These are phyloP conservation scores for Drosophila greeni DNA, from an alignment of 2,888 invertebrate species.

Conservation along the genomic window DNA sequence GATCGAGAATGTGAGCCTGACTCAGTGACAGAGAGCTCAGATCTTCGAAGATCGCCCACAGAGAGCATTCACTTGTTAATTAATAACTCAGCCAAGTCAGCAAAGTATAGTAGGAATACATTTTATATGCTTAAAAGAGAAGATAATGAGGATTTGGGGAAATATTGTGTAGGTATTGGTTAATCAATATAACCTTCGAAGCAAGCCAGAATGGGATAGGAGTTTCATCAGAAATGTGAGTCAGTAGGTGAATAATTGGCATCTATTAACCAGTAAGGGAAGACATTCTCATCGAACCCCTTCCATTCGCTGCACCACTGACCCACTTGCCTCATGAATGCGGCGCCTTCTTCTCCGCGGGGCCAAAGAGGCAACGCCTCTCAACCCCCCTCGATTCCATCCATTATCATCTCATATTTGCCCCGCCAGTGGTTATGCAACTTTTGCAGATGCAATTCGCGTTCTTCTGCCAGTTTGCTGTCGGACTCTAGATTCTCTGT, in stretches of 20 bases:
- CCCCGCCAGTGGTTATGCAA: conserved; percentile 57
- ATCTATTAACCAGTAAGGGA: not conserved
- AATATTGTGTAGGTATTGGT: not conserved
- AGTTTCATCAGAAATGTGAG: conserved; percentile 3
- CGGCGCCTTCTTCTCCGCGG: conserved; percentile 29
- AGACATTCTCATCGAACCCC: not conserved
- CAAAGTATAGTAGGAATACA: not conserved
- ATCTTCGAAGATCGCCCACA: conserved; percentile 31
- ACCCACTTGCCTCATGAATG: conserved; percentile 54
- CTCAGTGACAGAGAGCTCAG: conserved; percentile 30
- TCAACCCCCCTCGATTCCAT: not conserved
- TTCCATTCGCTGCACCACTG: conserved; percentile 34
- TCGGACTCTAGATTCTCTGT: conserved; percentile 16
- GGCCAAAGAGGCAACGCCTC: conserved; percentile 10
- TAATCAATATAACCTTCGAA: not conserved
- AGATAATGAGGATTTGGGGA: not conserved
- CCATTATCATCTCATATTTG: conserved; percentile 18
- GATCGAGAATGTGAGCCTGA: conserved; percentile 27
- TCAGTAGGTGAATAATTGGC: conserved; percentile 8
- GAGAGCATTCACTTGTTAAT: conserved; percentile 13
- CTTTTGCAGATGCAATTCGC: conserved; percentile 55
- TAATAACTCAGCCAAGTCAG: conserved; percentile 23
- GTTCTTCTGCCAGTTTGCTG: conserved; percentile 21
- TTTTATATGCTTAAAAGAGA: not conserved
- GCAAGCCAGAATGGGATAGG: not conserved